Evolutionary conservation across 2,113 vertebrate species (phyloP).

Genomic region (Clarias magur): DNA sequence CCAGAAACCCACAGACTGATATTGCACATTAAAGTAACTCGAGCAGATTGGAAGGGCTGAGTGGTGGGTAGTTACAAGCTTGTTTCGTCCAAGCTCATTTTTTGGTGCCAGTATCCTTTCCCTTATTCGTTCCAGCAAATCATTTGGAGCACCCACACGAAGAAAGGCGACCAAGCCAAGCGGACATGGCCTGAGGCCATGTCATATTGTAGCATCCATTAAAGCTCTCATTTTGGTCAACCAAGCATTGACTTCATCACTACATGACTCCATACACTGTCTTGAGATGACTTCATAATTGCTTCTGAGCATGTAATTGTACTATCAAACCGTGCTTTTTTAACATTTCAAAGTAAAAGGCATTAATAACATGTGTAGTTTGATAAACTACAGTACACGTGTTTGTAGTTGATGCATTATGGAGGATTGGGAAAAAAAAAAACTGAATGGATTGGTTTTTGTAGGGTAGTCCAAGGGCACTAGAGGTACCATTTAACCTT

Average conservation of each 20-base stretch:
- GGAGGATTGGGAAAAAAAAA: background rate
- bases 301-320: background rate
- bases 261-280: conserved; percentile 35
- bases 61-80: conserved; percentile 3
- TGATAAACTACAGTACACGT: too few relatives aligned
- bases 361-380: background rate
- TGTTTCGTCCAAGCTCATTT: background rate
- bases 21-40: conserved; percentile 23
- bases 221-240: conserved; percentile 44
- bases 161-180: conserved; percentile 40
- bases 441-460: background rate
- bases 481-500: background rate
- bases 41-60: background rate
- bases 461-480: background rate
- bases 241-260: conserved; percentile 54
- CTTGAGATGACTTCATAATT: background rate
- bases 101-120: conserved; percentile 12
- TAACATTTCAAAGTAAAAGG: background rate
- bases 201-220: conserved; percentile 56
- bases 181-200: conserved; percentile 44
- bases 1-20: conserved; percentile 19
- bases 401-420: background rate
- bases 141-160: background rate
- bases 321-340: background rate
- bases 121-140: conserved; percentile 24